phyloP scores from a whole-genome alignment of 2,113 vertebrate genomes.

The Cynocephalus volans region DNA sequence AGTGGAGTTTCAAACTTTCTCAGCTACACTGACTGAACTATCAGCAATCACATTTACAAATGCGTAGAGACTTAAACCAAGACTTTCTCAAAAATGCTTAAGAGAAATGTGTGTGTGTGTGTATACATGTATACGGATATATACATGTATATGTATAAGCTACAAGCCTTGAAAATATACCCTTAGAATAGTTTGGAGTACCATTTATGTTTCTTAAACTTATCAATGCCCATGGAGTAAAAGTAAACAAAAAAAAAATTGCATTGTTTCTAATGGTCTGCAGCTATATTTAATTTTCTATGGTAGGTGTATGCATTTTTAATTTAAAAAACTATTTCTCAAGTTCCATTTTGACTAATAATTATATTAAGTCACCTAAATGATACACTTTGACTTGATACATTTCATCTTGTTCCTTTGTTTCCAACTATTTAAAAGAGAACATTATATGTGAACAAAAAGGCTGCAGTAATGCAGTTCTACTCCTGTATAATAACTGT shows the following conservation, averaged over 20 bases:
- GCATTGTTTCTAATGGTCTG: constrained; percentile 82
- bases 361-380: constrained; percentile 84
- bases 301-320: constrained; percentile 86
- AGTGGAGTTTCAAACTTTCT: constrained; percentile 85
- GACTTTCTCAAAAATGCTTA: constrained; percentile 82
- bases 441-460: constrained; percentile 83
- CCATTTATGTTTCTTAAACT: constrained; percentile 79
- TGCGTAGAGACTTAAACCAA: constrained; percentile 73
- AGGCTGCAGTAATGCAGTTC: constrained; percentile 75
- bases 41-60: constrained; percentile 83
- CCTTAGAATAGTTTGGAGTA: constrained; percentile 85
- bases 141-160: constrained; percentile 55
- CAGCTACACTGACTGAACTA: constrained; percentile 83
- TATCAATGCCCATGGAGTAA: constrained; percentile 89
- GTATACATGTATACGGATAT: neutral
- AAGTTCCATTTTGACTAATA: constrained; percentile 82
- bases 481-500: constrained; percentile 61
- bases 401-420: constrained; percentile 78
- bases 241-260: constrained; percentile 89
- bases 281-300: constrained; percentile 79
- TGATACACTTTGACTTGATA: constrained; percentile 72
- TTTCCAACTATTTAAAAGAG: constrained; percentile 85
- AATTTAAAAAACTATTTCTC: constrained; percentile 84
- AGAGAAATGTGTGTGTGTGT: constrained; percentile 69
- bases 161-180: constrained; percentile 86